These are phyloP conservation scores for Physeter macrocephalus DNA, from an alignment of 2,113 vertebrate genomes.

Conservation along the genomic window DNA sequence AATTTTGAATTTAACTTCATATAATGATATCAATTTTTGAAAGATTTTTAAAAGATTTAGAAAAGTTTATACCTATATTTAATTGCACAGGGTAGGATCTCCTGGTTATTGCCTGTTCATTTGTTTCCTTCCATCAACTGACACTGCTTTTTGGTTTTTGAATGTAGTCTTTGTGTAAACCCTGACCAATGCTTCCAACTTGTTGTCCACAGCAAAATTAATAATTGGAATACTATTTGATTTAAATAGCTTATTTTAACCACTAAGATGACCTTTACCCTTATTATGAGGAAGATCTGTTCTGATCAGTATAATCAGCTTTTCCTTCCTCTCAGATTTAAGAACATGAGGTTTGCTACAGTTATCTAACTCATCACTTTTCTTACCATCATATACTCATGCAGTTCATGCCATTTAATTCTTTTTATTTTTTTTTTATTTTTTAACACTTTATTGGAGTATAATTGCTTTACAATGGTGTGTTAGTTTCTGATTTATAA, in stretches of 20 bases:
- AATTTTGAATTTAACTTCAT: neutral
- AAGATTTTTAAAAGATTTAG: neutral
- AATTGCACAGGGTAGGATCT: neutral
- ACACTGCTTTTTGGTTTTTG: neutral
- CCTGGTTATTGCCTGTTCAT: neutral
- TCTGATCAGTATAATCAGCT: neutral
- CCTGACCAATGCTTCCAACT: neutral
- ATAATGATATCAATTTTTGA: neutral
- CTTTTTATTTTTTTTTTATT: neutral
- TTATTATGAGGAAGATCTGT: neutral
- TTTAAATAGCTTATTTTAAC: neutral
- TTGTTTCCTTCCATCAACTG: neutral
- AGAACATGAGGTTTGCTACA: neutral
- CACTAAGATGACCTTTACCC: neutral
- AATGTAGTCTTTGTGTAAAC: neutral
- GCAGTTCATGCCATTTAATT: neutral
- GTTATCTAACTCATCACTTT: neutral
- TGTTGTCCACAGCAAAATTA: neutral
- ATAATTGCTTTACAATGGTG: too few relatives aligned
- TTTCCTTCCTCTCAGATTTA: neutral
- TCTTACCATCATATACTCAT: neutral
- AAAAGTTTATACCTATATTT: neutral
- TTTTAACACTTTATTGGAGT: too few relatives aligned
- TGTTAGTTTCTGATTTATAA: too few relatives aligned
- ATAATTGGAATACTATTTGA: neutral